Evolutionary conservation across 2,888 invertebrate genomes (phyloP).

Genomic region (Chymomyza caudatula): DNA sequence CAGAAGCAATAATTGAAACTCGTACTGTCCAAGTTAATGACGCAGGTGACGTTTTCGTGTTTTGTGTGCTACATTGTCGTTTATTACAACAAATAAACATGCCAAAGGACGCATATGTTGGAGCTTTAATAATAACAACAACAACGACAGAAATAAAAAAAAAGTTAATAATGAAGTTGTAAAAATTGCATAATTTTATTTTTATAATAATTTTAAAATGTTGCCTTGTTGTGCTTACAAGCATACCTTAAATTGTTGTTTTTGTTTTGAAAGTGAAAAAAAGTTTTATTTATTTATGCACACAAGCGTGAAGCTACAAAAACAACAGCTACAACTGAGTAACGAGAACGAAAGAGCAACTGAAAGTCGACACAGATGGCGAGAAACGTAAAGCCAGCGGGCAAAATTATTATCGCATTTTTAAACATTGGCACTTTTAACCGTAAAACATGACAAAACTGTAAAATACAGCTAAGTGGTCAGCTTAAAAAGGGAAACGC

Average conservation of each 20-base stretch:
- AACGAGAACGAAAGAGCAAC: no score
- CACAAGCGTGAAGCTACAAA: not conserved
- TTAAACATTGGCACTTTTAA: constrained; percentile 20
- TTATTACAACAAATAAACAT: constrained; percentile 28
- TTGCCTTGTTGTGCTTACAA: not conserved
- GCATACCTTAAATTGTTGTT: not conserved
- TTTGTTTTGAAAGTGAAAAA: no score
- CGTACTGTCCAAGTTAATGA: constrained; percentile 40
- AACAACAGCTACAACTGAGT: not conserved
- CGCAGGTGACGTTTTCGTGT: constrained; percentile 63
- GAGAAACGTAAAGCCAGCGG: no score
- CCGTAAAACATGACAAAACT: constrained; percentile 32
- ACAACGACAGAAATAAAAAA: constrained; percentile 32
- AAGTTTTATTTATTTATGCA: constrained; percentile 26
- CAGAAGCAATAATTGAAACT: constrained; percentile 6
- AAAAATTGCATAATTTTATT: constrained; percentile 55
- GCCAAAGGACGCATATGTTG: not conserved
- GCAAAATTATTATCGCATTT: constrained; percentile 30
- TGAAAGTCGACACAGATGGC: no score
- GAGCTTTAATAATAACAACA: constrained; percentile 9
- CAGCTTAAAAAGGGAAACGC: not conserved
- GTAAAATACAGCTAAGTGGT: not conserved
- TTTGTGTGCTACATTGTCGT: constrained; percentile 50
- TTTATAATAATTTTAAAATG: constrained; percentile 53
- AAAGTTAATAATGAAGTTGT: constrained; percentile 65